A percentile compares a stretch with the other conserved stretches of the same genome.
These are phyloP conservation scores for Caenorhabditis latens DNA, from an alignment of 1,140 invertebrate species.

Conservation along the genomic window DNA sequence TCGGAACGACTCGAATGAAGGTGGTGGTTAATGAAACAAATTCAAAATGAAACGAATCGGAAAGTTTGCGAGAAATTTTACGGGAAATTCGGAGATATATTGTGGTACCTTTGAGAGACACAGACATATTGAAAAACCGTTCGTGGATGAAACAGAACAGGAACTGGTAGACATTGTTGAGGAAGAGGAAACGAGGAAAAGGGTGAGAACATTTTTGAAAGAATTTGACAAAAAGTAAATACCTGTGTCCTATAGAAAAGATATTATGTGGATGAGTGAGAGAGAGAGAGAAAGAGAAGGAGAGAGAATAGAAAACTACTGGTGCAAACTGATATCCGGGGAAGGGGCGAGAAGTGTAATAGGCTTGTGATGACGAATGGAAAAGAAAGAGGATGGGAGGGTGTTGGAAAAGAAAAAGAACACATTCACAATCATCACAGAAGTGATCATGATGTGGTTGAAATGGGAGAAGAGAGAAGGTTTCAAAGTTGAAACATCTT, in stretches of 20 bases:
- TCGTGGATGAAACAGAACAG: slow-evolving; percentile 6
- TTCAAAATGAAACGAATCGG: neutral
- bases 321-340: slow-evolving; percentile 48
- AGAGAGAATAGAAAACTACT: neutral
- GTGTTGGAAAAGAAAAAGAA: neutral
- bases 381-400: neutral
- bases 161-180: slow-evolving; percentile 4
- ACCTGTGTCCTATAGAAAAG: neutral
- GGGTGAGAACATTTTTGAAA: neutral
- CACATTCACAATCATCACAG: neutral
- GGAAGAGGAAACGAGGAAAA: neutral
- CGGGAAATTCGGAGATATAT: neutral
- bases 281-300: neutral
- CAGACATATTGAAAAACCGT: slow-evolving; percentile 13
- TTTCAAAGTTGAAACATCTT: too few species aligned
- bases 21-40: neutral
- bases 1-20: neutral
- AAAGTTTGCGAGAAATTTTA: slow-evolving; percentile 7
- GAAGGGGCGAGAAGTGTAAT: neutral
- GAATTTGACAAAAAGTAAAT: slow-evolving; percentile 43
- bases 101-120: neutral
- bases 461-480: neutral
- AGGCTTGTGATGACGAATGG: neutral
- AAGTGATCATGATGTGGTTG: neutral
- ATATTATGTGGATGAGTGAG: neutral